phyloP scores from a whole-genome alignment of 2,797 vertebrate species.

The Nannoperca australis region DNA sequence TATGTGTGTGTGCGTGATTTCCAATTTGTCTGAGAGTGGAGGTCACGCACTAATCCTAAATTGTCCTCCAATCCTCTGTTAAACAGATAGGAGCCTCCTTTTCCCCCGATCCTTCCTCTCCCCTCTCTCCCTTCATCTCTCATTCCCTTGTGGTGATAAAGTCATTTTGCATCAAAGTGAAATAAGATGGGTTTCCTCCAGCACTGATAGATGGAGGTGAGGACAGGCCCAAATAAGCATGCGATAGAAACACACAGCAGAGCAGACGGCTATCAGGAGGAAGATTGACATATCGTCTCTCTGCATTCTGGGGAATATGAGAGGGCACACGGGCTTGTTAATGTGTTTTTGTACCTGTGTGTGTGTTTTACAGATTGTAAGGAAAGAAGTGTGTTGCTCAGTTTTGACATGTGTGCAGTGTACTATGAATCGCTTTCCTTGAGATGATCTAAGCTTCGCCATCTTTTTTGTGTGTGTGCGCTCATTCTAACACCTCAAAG shows the following conservation, averaged over 20 bases:
- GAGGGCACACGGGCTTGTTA: conserved; percentile 13
- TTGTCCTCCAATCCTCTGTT: conserved; percentile 67
- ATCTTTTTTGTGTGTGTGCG: conserved; percentile 35
- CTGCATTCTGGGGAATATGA: conserved; percentile 33
- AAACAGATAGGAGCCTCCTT: conserved; percentile 55
- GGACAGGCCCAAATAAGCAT: conserved; percentile 61
- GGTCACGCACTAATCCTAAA: conserved; percentile 70
- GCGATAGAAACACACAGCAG: conserved; percentile 41
- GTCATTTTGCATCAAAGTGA: conserved; percentile 70
- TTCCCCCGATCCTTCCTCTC: conserved; percentile 17
- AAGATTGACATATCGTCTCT: conserved; percentile 37
- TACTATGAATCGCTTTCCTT: conserved; percentile 40
- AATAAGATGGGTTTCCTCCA: conserved; percentile 71
- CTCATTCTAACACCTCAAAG: conserved; percentile 14
- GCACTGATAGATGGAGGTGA: conserved; percentile 69
- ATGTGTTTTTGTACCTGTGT: conserved; percentile 44
- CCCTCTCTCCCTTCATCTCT: conserved; percentile 59
- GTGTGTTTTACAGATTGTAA: conserved; percentile 30
- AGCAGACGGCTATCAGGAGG: conserved; percentile 46
- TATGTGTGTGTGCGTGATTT: conserved; percentile 45
- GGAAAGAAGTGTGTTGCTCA: conserved; percentile 17
- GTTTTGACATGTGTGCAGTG: conserved; percentile 29
- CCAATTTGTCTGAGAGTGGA: conserved; percentile 53
- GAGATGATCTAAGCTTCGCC: conserved; percentile 32
- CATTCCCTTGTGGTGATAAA: conserved; percentile 71